Conservation (phyloP, 2,113 vertebrate genomes). For the Lepus timidus region DNA sequence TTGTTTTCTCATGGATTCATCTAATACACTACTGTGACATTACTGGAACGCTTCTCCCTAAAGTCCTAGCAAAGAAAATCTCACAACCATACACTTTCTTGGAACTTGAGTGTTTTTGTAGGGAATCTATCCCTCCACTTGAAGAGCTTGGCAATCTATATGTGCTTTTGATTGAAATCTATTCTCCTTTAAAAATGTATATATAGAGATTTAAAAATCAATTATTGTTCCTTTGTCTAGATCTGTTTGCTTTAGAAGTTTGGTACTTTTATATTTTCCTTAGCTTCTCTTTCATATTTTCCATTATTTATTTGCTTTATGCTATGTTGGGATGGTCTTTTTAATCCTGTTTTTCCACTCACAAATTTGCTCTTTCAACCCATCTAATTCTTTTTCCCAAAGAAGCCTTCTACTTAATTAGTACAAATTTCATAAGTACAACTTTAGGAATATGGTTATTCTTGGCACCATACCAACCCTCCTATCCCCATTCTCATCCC, state of each 20-base stretch:
- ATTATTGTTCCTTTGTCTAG: not conserved
- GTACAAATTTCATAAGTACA: too few relatives aligned
- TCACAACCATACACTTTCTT: not conserved
- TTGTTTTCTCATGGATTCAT: not conserved
- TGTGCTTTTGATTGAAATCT: not conserved
- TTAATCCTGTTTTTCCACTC: not conserved
- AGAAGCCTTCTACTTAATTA: too few relatives aligned
- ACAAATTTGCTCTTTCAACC: not conserved
- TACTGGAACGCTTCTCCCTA: not conserved
- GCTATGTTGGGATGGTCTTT: not conserved
- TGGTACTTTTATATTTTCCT: not conserved
- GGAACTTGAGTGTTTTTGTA: not conserved
- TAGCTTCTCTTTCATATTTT: not conserved
- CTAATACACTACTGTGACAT: not conserved
- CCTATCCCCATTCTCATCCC: too few relatives aligned
- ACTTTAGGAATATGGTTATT: too few relatives aligned
- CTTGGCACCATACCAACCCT: too few relatives aligned
- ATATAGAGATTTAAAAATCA: not conserved
- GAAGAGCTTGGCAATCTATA: not conserved
- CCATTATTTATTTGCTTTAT: not conserved
- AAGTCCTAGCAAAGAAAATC: not conserved
- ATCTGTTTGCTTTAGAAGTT: not conserved
- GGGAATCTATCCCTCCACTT: not conserved
- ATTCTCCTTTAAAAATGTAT: not conserved
- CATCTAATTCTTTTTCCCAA: not conserved